phyloP scores from a whole-genome alignment of 2,888 invertebrate genomes.

The Lepidochrysops patricia region DNA sequence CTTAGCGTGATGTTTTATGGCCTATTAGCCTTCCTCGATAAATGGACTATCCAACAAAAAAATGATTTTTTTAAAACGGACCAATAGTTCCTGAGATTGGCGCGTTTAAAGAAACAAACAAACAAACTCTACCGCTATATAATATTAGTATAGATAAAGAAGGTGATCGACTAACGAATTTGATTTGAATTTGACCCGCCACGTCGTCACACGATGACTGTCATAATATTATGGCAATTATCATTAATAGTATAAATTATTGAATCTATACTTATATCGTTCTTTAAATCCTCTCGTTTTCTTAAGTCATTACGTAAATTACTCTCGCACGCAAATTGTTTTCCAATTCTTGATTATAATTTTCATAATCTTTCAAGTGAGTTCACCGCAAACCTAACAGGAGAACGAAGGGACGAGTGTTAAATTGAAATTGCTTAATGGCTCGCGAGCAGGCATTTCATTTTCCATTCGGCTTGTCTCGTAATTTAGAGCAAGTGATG shows the following conservation, averaged over 20 bases:
- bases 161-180: neutral
- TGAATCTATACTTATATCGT: neutral
- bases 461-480: conserved; percentile 69
- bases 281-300: no score
- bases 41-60: no score
- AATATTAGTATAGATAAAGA: no score
- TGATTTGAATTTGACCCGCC: neutral
- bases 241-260: neutral
- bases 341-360: conserved; percentile 18
- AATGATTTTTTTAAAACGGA: no score
- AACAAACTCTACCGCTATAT: no score
- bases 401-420: conserved; percentile 72
- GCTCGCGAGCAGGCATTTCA: conserved; percentile 69
- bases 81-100: no score
- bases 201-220: no score
- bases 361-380: conserved; percentile 24
- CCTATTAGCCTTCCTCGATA: no score
- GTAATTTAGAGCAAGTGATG: conserved; percentile 60
- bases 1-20: no score
- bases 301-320: neutral
- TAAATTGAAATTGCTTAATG: conserved; percentile 73
- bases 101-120: no score
- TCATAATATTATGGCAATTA: no score
- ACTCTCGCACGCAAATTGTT: conserved; percentile 19
- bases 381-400: conserved; percentile 61